Conservation (phyloP, 1,140 invertebrate species). For the Telenomus remus region DNA sequence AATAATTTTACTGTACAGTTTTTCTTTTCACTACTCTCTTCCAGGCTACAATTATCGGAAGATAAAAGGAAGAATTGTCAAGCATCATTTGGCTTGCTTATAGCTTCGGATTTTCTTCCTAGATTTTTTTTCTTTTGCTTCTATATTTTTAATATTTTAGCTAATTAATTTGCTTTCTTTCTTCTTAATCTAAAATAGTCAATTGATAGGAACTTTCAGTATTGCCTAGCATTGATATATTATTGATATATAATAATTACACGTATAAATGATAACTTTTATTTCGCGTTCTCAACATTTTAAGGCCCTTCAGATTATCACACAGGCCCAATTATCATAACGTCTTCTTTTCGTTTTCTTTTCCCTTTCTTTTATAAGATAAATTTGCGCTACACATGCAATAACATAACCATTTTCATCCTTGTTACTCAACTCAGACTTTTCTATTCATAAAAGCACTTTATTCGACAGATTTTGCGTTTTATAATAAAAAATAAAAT, state of each 20-base stretch:
- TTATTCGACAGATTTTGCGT: not conserved
- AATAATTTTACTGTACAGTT: slow-evolving; percentile 72
- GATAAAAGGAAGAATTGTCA: slow-evolving; percentile 55
- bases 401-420: slow-evolving; percentile 20
- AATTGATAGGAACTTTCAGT: slow-evolving; percentile 76
- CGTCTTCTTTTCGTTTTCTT: slow-evolving; percentile 23
- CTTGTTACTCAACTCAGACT: slow-evolving; percentile 19
- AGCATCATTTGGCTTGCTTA: slow-evolving; percentile 28
- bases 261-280: slow-evolving; percentile 47
- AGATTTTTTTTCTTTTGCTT: slow-evolving; percentile 27
- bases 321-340: slow-evolving; percentile 64
- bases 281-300: slow-evolving; percentile 53
- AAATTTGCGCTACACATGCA: slow-evolving; percentile 45
- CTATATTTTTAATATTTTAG: slow-evolving; percentile 31
- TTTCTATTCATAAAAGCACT: not conserved
- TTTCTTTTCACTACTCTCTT: slow-evolving; percentile 59
- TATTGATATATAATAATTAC: slow-evolving; percentile 64
- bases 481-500: not conserved
- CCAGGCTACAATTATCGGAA: slow-evolving; percentile 56
- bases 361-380: slow-evolving; percentile 13
- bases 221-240: slow-evolving; percentile 74
- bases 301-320: slow-evolving; percentile 73
- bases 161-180: slow-evolving; percentile 52
- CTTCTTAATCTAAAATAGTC: slow-evolving; percentile 71
- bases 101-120: slow-evolving; percentile 26